Evolutionary conservation across 1,140 invertebrate species (phyloP).

Genomic region (Magallana gigas): DNA sequence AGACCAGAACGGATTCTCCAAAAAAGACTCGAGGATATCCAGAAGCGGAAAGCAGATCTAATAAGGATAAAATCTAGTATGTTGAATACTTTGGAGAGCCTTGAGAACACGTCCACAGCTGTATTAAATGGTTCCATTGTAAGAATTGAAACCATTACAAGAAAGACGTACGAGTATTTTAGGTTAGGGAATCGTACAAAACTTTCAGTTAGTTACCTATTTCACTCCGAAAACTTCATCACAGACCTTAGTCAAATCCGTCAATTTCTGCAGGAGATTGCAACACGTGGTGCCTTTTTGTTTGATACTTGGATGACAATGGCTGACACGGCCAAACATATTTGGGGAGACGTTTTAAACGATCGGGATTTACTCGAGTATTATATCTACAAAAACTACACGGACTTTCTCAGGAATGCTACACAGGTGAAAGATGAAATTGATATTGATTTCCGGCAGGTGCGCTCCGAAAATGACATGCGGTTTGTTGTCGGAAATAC

Average conservation of each 20-base stretch:
- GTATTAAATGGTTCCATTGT: background rate
- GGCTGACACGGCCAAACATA: conserved; percentile 25
- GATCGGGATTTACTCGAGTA: conserved; percentile 68
- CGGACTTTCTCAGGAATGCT: conserved; percentile 56
- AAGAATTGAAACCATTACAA: conserved; percentile 38
- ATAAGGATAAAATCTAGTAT: background rate
- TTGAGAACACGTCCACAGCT: background rate
- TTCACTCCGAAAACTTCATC: conserved; percentile 59
- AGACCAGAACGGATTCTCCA: conserved; percentile 62
- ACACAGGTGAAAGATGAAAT: conserved; percentile 54
- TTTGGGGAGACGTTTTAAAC: conserved; percentile 64
- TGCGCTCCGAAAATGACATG: conserved; percentile 56
- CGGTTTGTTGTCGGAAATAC: conserved; percentile 56
- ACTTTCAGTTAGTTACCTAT: conserved; percentile 53
- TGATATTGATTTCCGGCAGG: conserved; percentile 40
- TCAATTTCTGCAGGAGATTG: conserved; percentile 65
- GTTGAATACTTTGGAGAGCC: conserved; percentile 27
- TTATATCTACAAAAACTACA: conserved; percentile 63
- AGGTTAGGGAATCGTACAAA: conserved; percentile 49
- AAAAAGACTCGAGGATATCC: conserved; percentile 54
- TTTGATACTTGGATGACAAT: conserved; percentile 66
- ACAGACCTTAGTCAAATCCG: conserved; percentile 56
- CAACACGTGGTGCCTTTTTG: conserved; percentile 65
- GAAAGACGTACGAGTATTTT: conserved; percentile 57
- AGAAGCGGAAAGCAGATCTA: conserved; percentile 42